Evolutionary conservation across 2,888 invertebrate species (phyloP).

Genomic region (Diaperis boleti): DNA sequence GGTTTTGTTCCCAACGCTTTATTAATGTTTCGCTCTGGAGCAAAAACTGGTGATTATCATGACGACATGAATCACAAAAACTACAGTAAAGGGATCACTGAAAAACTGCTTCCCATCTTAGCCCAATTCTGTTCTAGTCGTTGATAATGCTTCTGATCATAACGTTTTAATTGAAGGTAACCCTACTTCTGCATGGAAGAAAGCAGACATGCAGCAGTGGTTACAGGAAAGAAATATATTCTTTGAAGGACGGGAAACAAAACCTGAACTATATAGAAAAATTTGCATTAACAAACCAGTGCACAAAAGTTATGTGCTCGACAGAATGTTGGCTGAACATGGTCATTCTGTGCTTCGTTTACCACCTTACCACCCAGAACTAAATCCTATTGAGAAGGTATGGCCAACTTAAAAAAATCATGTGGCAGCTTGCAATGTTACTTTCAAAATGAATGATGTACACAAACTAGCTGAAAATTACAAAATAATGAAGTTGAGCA

Average conservation of each 20-base stretch:
- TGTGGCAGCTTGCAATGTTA: not conserved
- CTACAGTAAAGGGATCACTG: constrained; percentile 38
- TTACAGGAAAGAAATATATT: not conserved
- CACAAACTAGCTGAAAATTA: too few relatives aligned
- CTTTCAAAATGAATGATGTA: not conserved
- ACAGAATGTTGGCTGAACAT: not conserved
- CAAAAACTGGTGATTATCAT: constrained; percentile 27
- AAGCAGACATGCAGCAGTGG: not conserved
- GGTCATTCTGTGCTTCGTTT: constrained; percentile 1
- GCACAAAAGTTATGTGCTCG: not conserved
- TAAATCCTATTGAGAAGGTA: not conserved
- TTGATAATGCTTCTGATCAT: constrained; percentile 35
- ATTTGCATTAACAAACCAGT: not conserved
- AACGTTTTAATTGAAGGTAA: constrained; percentile 14
- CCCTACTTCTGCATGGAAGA: constrained; percentile 6
- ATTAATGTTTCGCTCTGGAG: constrained; percentile 34
- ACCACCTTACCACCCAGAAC: too few relatives aligned
- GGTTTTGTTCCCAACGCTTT: constrained; percentile 5
- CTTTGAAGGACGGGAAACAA: not conserved
- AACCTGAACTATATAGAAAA: not conserved
- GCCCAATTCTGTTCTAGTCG: constrained; percentile 18
- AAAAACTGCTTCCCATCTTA: constrained; percentile 34
- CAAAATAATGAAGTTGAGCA: too few relatives aligned
- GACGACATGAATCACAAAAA: constrained; percentile 41
- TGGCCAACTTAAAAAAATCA: not conserved